These are phyloP conservation scores for Drosophila bunnanda DNA, from an alignment of 2,888 invertebrate species.

Conservation along the genomic window DNA sequence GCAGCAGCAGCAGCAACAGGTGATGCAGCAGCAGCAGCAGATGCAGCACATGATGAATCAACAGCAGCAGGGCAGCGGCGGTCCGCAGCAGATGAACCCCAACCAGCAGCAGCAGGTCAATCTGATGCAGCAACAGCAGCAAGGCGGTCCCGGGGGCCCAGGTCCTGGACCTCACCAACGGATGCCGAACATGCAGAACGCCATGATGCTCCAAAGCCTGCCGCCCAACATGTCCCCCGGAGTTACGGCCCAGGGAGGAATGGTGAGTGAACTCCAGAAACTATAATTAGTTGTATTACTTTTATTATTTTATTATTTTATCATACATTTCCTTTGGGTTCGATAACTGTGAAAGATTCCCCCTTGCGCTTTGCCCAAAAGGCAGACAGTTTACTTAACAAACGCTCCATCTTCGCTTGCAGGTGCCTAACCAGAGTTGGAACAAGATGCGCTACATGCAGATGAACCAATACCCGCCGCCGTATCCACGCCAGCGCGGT, in stretches of 20 bases:
- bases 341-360: background rate
- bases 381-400: background rate
- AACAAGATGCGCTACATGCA: conserved; percentile 86
- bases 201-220: conserved; percentile 82
- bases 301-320: background rate
- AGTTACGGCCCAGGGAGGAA: conserved; percentile 81
- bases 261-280: conserved; percentile 74
- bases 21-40: conserved; percentile 86
- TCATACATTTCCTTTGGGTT: background rate
- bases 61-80: conserved; percentile 81
- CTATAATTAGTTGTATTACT: background rate
- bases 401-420: conserved; percentile 1
- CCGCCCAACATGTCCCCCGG: conserved; percentile 74
- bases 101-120: conserved; percentile 70
- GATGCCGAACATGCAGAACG: conserved; percentile 84
- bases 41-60: conserved; percentile 85
- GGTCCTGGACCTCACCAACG: conserved; percentile 74
- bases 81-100: conserved; percentile 57
- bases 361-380: background rate
- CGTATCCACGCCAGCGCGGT: conserved; percentile 83
- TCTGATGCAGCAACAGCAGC: conserved; percentile 71
- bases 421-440: conserved; percentile 83
- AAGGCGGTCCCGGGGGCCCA: conserved; percentile 76
- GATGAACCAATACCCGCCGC: conserved; percentile 83
- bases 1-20: conserved; percentile 84